These are phyloP conservation scores for Leptopilina syphax DNA, from an alignment of 2,888 invertebrate species.

Conservation along the genomic window DNA sequence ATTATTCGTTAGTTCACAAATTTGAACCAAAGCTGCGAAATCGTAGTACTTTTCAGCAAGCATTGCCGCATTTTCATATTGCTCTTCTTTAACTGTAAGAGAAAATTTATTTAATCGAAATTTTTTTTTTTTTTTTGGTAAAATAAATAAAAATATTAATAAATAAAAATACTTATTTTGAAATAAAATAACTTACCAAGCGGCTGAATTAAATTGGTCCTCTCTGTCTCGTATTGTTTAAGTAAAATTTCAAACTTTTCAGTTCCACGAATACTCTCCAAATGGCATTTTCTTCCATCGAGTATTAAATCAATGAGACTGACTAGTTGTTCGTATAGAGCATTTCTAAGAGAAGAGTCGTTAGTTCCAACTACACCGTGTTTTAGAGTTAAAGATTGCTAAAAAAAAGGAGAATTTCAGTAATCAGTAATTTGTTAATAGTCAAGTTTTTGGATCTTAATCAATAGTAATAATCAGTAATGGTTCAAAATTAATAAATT, in stretches of 20 bases:
- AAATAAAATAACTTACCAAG: conserved; percentile 78
- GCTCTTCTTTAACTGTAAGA: conserved; percentile 84
- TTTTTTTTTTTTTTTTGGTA: no score
- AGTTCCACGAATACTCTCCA: conserved; percentile 82
- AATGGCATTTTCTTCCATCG: conserved; percentile 84
- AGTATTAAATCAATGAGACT: conserved; percentile 85
- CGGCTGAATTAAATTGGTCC: conserved; percentile 83
- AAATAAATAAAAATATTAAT: no score
- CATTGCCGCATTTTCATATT: conserved; percentile 88
- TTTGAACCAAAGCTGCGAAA: conserved; percentile 87
- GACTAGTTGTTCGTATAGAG: conserved; percentile 84
- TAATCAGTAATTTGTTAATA: background rate
- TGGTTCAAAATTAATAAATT: background rate
- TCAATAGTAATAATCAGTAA: no score
- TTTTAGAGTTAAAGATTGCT: conserved; percentile 72
- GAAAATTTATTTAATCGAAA: conserved; percentile 44
- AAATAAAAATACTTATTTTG: no score
- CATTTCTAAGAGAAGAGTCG: conserved; percentile 79
- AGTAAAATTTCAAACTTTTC: conserved; percentile 80
- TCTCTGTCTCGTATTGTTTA: conserved; percentile 83
- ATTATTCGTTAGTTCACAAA: conserved; percentile 88
- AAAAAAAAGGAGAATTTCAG: conserved; percentile 42
- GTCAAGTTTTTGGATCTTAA: no score
- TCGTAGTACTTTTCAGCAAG: conserved; percentile 95
- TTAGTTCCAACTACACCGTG: conserved; percentile 80